Evolutionary conservation across 2,113 vertebrate species (phyloP), one percentile per base, ranked within the genome.

Genomic region (Paralichthys olivaceus): DNA sequence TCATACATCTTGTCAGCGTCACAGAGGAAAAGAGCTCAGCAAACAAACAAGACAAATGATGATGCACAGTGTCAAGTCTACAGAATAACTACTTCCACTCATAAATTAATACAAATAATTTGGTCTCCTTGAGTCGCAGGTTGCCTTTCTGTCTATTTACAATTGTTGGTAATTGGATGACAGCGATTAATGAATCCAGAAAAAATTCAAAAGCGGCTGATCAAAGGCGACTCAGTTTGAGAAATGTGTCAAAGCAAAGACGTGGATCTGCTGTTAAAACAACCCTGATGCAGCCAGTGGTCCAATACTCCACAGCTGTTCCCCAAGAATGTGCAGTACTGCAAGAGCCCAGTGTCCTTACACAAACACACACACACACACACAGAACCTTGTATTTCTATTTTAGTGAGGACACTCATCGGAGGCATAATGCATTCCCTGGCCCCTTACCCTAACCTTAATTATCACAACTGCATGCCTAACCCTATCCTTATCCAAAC

Each of bases 271-370:
- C 49, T 53, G 49, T 53, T 53, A 20, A n/a, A 53, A 53, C 49
- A 54, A 49, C 32, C 40, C 34, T 25, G 71, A 72, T 68, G 40
- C 23, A 60, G 53, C 55, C 57, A 77, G 63, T 63, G 40, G 64
- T 69, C 59, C 45, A 78, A 72, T 65, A 62, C 45, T 60, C 55
- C 73, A 84, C 85, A 89, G 69, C 63, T 81, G 87, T 69, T 79
- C 47, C 58, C 1, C 26, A 74, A 79, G 57, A 86, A 85, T 88
- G 70, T 64, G 26, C 60, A 76, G 22, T 45, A 54, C 51, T 56
- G 79, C 80, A 80, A 72, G 19, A 75, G 57, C 43, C 53, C 54
- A 60, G 5, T 6, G 15, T 78, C 43, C n/a, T n/a, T 34, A 63
- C 32, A 60, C 28, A 9, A 53, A 66, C 49, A 70, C 79, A 79